A percentile compares a stretch with the other conserved stretches of the same genome.
Evolutionary conservation across 2,888 invertebrate genomes (phyloP).

Genomic region (Tribolium freemani): DNA sequence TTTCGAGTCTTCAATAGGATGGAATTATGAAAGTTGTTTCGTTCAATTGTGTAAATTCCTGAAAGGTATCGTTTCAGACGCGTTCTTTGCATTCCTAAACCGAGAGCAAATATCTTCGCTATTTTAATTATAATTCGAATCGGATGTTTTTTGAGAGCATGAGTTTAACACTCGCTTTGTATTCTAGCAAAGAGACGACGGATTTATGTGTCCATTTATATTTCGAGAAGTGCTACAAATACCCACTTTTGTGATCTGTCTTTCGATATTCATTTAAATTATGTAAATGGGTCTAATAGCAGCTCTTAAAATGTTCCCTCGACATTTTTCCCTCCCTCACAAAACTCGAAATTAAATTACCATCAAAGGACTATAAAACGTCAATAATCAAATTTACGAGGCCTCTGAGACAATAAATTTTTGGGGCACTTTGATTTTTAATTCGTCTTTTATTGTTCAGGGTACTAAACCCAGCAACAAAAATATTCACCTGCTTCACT

Average conservation of each 20-base stretch:
- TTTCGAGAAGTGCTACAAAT: background rate
- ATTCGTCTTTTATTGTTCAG: background rate
- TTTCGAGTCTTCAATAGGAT: background rate
- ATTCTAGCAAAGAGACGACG: too few species aligned
- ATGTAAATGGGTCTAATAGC: constrained; percentile 25
- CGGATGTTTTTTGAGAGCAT: too few species aligned
- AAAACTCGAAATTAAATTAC: constrained; percentile 9
- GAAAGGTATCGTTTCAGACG: background rate
- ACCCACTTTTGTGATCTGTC: constrained; percentile 11
- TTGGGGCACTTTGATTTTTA: background rate
- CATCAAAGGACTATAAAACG: constrained; percentile 14
- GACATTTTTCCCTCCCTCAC: constrained; percentile 2
- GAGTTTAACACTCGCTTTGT: too few species aligned
- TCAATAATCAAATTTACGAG: background rate
- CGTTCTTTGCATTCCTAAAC: background rate
- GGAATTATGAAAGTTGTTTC: background rate
- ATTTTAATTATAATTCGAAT: background rate
- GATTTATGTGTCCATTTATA: too few species aligned
- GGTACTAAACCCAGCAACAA: background rate
- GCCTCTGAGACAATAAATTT: background rate
- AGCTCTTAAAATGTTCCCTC: constrained; percentile 14
- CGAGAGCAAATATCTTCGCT: background rate
- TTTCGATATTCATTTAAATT: constrained; percentile 13
- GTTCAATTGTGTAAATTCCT: background rate
- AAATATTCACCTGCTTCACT: constrained; percentile 1